A percentile compares a stretch with the other conserved stretches of the same genome.
phyloP scores from a whole-genome alignment of 2,888 invertebrate genomes.

The Melinaea menophilus region DNA sequence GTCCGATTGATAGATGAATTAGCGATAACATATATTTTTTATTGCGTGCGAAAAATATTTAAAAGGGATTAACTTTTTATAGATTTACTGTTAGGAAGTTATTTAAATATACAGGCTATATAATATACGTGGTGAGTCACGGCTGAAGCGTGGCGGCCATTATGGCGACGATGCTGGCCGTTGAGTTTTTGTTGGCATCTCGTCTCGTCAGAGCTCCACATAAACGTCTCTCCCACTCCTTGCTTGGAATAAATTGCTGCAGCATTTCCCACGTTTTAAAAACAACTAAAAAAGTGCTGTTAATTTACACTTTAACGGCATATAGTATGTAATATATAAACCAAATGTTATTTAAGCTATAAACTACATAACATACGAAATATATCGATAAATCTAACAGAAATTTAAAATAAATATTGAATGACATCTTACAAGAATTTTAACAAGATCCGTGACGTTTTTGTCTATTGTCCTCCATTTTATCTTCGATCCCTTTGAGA shows the following conservation, averaged over 20 bases:
- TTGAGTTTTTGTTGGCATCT: too few species aligned
- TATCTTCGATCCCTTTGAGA: constrained; percentile 17
- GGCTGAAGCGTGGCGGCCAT: too few species aligned
- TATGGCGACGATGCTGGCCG: too few species aligned
- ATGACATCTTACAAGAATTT: constrained; percentile 50
- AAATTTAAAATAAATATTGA: constrained; percentile 14
- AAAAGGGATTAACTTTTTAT: not conserved
- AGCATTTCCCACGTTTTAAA: too few species aligned
- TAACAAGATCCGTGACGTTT: constrained; percentile 65
- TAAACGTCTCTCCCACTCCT: too few species aligned
- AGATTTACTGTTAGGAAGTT: constrained; percentile 3
- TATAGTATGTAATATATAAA: too few species aligned
- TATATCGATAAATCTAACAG: not conserved
- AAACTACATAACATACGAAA: too few species aligned
- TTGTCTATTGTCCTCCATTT: constrained; percentile 18
- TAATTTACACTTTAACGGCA: too few species aligned
- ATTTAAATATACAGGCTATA: not conserved
- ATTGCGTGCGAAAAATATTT: constrained; percentile 4
- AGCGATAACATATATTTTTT: constrained; percentile 12
- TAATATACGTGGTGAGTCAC: not conserved
- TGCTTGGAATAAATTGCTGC: too few species aligned
- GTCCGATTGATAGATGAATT: constrained; percentile 5
- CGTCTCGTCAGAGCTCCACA: too few species aligned
- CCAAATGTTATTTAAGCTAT: too few species aligned
- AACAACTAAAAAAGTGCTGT: too few species aligned